A percentile compares a stretch with the other conserved stretches of the same genome.
Conservation (phyloP, 2,113 vertebrate species). For the Myiozetetes cayanensis region DNA sequence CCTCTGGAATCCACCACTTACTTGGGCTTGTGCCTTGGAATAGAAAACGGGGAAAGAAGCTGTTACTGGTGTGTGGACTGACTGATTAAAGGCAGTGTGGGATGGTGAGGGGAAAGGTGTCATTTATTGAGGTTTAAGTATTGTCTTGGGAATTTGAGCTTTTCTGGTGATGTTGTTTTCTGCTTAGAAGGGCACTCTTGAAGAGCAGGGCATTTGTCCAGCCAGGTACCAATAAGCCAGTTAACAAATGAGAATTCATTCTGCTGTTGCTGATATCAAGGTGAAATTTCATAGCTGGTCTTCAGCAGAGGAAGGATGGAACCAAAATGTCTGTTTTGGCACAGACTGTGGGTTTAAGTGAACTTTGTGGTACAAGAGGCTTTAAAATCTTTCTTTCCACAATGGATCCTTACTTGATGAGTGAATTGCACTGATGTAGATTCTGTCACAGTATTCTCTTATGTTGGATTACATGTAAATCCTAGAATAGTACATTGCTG, state of each 20-base stretch:
- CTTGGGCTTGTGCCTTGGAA: neutral
- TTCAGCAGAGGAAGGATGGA: neutral
- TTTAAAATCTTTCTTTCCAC: neutral
- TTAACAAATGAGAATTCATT: neutral
- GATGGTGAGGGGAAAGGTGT: neutral
- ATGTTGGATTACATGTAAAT: neutral
- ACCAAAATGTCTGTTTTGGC: neutral
- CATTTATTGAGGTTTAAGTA: neutral
- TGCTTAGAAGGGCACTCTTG: neutral
- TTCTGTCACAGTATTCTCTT: fast-evolving
- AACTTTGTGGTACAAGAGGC: neutral
- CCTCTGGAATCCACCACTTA: neutral
- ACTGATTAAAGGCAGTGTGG: neutral
- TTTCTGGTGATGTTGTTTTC: neutral
- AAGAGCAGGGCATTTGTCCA: neutral
- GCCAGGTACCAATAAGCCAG: neutral
- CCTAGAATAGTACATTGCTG: neutral
- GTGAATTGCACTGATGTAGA: neutral
- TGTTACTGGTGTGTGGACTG: neutral
- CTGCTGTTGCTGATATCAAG: neutral
- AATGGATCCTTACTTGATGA: neutral
- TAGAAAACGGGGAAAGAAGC: neutral
- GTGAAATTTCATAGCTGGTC: neutral
- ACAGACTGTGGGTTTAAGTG: neutral
- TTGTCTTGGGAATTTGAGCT: neutral